Evolutionary conservation across 2,888 invertebrate species (phyloP), one percentile per base, ranked within the genome.

Genomic region (Phortica magna): DNA sequence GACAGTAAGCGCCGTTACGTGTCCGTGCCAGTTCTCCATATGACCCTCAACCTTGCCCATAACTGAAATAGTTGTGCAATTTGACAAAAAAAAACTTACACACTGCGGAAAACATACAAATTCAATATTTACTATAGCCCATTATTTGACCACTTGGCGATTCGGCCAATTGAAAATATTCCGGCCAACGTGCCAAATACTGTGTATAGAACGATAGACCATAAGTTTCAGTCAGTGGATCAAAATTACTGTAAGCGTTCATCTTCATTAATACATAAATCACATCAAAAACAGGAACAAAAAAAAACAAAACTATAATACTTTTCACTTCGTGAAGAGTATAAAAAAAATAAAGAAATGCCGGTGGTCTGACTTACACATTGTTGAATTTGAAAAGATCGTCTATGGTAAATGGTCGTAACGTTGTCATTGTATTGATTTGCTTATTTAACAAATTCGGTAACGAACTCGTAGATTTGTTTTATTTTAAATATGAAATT

Each of bases 11-110:
- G 99, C 99, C 64, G 99, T 99, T 10, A 99, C 99, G 93, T 99
- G 99, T 0, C 99, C 99, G 93, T 99, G 99, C 98, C 98, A 99
- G 90, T 98, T 96, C 84, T 98, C 98, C 73, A 96, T 96, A 83
- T 95, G 95, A 0, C 99, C 99, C 93, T 99, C 99, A 0, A 98
- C 97, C 93, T 99, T 99, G 55, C 99, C 99, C 99, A 99, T 99
- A 74, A 99, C 98, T 99, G 90, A 80, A 94, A 55, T 22, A n/a
- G 31, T 31, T 31, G 31, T 31, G 5, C 19, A 75, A 7, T 19
- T 17, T 43, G 10, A 48, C 59, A 19, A 55, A 41, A 10, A 10
- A 31, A 31, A 31, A 31, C 31, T 31, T 31, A 31, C 31, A 31
- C 31, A 31, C 31, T 31, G 5, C 31, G 31, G 31, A 4, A 31